Conservation (phyloP, 2,797 vertebrate genomes). For the Hippoglossus hippoglossus region DNA sequence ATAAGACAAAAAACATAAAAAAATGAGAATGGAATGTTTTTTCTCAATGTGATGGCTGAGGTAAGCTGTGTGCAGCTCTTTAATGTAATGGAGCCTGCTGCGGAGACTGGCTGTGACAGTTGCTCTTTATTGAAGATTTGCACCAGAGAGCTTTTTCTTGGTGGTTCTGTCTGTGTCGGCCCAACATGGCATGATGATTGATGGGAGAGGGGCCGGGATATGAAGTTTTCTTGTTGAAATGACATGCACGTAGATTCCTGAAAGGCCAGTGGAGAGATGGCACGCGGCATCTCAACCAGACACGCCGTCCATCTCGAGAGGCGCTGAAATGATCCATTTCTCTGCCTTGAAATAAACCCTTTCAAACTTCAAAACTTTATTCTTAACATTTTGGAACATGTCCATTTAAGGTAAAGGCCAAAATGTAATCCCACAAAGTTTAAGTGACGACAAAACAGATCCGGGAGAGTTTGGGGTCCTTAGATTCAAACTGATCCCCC, state of each 20-base stretch:
- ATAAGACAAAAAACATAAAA: constrained; percentile 43
- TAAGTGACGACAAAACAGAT: no score
- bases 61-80: constrained; percentile 62
- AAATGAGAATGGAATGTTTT: constrained; percentile 50
- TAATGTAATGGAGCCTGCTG: constrained; percentile 67
- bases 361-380: constrained; percentile 13
- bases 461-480: no score
- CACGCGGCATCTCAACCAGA: constrained; percentile 68
- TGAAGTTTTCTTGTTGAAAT: constrained; percentile 81
- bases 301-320: constrained; percentile 76
- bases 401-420: constrained; percentile 9
- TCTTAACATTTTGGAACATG: constrained; percentile 2
- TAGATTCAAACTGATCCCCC: no score
- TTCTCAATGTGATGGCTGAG: constrained; percentile 59
- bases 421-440: neutral
- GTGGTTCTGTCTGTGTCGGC: constrained; percentile 72
- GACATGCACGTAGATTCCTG: constrained; percentile 80
- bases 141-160: constrained; percentile 76
- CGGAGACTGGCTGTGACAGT: constrained; percentile 72
- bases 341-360: constrained; percentile 35
- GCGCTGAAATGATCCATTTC: constrained; percentile 56
- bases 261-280: constrained; percentile 76
- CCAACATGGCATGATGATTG: constrained; percentile 77
- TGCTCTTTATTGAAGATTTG: constrained; percentile 83
- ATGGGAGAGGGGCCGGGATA: constrained; percentile 76